Base-by-base conservation (phyloP, 2,888 invertebrate species). In the Ariolimax columbianus region DNA sequence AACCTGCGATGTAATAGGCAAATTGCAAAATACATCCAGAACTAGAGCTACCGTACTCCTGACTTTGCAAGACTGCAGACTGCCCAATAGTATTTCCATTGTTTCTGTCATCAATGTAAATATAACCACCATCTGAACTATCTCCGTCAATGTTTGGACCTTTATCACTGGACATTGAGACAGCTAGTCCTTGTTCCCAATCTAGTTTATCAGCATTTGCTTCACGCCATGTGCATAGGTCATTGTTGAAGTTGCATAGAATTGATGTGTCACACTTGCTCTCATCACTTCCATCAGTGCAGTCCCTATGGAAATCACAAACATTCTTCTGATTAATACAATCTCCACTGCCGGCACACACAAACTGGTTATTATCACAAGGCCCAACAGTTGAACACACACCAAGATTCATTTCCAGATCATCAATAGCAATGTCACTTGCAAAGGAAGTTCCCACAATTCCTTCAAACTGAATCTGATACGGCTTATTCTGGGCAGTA, bases 341-440 rank as follows among this genome's bases (percentile, higher is more conserved):
- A 43, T 88, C 85, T n/a, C 89, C 88, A 73, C 77, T 75, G 63
- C 87, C 77, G 9, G 33, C 59, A 80, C 90, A 90, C 43, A 83
- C 79, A 82, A 87, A 89, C 82, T 82, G 79, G 14, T 63, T 82
- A 14, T 70, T n/a, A 23, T 33, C 77, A 66, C 82, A 75, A 75
- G 77, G 26, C 77, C 70, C 9, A 84, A 77, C 40, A 47, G 55
- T 47, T 47, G 90, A 90, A 86, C 94, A 93, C 36, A 40, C 85
- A n/a, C 89, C 89, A 9, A 89, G 89, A 19, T 89, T 87, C 43
- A 91, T 85, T 33, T 86, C 83, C 1, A 94, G 47, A 85, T 93
- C 92, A 89, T 94, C 93, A 77, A 94, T 90, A 77, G 93, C 93
- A 83, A 94, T 93, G 88, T 93, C 93, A 30, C 93, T 92, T 11